These are phyloP conservation scores for Melipona beecheii DNA, from an alignment of 2,888 invertebrate species.

Conservation along the genomic window DNA sequence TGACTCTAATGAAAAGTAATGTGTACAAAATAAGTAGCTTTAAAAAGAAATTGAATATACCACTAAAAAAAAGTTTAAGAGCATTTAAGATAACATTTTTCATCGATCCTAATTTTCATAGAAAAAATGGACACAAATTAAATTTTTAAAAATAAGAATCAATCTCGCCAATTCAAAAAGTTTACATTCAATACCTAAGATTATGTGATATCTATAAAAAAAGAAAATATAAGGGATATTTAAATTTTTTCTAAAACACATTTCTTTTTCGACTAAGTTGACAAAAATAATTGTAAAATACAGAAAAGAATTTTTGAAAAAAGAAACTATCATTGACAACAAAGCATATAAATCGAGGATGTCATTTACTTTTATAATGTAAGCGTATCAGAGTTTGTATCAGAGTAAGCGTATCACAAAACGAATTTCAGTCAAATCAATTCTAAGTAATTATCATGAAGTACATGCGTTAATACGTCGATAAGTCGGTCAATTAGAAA, in stretches of 20 bases:
- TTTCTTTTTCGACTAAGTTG: no score
- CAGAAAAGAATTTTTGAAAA: neutral
- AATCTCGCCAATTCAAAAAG: neutral
- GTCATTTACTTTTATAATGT: neutral
- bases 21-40: neutral
- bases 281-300: neutral
- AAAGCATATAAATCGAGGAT: neutral
- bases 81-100: neutral
- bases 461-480: neutral
- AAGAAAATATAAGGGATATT: neutral
- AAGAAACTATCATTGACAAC: no score
- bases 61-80: neutral
- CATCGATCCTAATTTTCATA: neutral
- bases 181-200: neutral
- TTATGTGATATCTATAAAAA: neutral
- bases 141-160: neutral
- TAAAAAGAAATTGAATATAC: neutral
- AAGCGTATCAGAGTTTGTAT: neutral
- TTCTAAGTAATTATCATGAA: no score
- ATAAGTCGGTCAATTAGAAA: constrained; percentile 21
- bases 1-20: neutral
- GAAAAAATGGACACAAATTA: neutral
- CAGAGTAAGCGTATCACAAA: no score
- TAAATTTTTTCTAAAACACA: neutral
- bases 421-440: neutral